Conservation (phyloP, 2,888 invertebrate species). For the Agelastica alni region DNA sequence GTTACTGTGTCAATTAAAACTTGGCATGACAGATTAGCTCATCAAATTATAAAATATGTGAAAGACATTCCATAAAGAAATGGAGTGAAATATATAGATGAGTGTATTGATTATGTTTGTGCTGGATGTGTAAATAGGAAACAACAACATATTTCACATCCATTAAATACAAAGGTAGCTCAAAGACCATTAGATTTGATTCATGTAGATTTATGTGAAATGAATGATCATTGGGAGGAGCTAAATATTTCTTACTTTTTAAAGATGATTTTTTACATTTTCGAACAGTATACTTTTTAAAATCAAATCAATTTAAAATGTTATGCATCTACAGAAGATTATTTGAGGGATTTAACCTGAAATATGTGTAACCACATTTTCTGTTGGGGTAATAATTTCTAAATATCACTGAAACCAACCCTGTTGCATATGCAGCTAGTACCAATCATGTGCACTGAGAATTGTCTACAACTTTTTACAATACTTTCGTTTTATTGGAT, state of each 20-base stretch:
- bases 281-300: conserved; percentile 41
- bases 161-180: conserved; percentile 36
- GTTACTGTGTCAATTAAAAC: neutral
- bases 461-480: too few relatives aligned
- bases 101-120: conserved; percentile 19
- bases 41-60: neutral
- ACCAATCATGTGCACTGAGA: too few relatives aligned
- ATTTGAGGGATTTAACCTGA: too few relatives aligned
- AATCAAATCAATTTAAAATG: too few relatives aligned
- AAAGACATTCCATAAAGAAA: neutral
- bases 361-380: too few relatives aligned
- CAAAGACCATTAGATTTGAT: conserved; percentile 33
- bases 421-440: too few relatives aligned
- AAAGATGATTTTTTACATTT: conserved; percentile 1
- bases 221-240: too few relatives aligned
- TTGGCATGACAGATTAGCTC: conserved; percentile 1
- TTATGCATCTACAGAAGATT: too few relatives aligned
- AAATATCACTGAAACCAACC: too few relatives aligned
- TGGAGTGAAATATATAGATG: conserved; percentile 9
- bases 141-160: conserved; percentile 35
- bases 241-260: too few relatives aligned
- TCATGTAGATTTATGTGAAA: conserved; percentile 33
- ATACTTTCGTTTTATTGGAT: too few relatives aligned
- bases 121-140: conserved; percentile 17
- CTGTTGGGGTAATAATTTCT: too few relatives aligned